Evolutionary conservation across 92 coral and sea anemone genomes (phyloP).

Genomic region (Scolanthus callimorphus): DNA sequence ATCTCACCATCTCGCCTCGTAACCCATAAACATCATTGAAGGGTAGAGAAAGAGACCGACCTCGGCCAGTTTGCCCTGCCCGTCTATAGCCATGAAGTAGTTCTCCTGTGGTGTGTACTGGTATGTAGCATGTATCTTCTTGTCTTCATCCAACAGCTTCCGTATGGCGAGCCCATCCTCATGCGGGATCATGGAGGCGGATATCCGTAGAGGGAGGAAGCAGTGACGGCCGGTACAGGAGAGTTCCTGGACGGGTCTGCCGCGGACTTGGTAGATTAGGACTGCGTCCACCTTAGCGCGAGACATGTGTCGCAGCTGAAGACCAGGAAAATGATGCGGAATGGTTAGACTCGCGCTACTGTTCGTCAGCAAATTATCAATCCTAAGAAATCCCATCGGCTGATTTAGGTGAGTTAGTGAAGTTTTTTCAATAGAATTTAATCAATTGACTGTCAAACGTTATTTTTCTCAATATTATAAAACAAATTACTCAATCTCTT

Average conservation of each 20-base stretch:
- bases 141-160: conserved; percentile 38
- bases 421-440: too few relatives aligned
- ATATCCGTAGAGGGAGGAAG: conserved; percentile 63
- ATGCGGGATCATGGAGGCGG: conserved; percentile 86
- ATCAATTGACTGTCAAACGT: too few relatives aligned
- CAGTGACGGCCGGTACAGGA: conserved; percentile 71
- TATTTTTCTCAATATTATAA: too few relatives aligned
- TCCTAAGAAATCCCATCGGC: too few relatives aligned
- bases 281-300: conserved; percentile 63
- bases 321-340: too few relatives aligned
- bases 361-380: too few relatives aligned
- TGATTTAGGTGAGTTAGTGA: too few relatives aligned
- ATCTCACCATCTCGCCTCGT: conserved; percentile 96
- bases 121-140: conserved; percentile 61
- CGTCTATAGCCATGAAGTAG: conserved; percentile 89
- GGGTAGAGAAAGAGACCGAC: conserved; percentile 91
- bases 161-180: conserved; percentile 67
- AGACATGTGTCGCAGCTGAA: conserved; percentile 68
- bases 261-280: conserved; percentile 58
- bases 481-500: too few relatives aligned
- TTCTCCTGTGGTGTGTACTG: conserved; percentile 96
- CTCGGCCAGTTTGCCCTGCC: conserved; percentile 89
- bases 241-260: conserved; percentile 59
- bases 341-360: too few relatives aligned
- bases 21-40: conserved; percentile 89